Conservation (phyloP, 2,888 invertebrate genomes). For the Endotricha flammealis region DNA sequence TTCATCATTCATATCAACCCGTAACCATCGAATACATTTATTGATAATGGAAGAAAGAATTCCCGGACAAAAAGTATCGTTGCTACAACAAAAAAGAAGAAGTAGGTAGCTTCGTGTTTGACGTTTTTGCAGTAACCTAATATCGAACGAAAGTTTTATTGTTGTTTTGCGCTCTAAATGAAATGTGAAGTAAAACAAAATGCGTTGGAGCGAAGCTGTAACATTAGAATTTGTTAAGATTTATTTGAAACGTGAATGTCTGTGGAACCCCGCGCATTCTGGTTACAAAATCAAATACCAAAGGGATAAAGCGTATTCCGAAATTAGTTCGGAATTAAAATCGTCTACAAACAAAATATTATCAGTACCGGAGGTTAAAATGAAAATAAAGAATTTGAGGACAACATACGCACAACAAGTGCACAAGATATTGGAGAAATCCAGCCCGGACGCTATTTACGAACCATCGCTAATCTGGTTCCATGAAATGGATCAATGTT, state of each 20-base stretch:
- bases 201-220: conserved; percentile 49
- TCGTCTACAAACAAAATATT: conserved; percentile 29
- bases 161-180: no score
- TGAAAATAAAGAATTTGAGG: conserved; percentile 34
- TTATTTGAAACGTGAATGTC: conserved; percentile 42
- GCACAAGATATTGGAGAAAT: conserved; percentile 45
- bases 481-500: conserved; percentile 59
- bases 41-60: no score
- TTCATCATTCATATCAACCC: no score
- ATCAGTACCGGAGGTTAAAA: conserved; percentile 26
- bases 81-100: no score
- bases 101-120: no score
- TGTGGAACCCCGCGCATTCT: conserved; percentile 46
- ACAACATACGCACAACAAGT: conserved; percentile 37
- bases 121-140: no score
- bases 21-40: no score
- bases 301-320: conserved; percentile 33
- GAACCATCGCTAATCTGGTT: conserved; percentile 64
- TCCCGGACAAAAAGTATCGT: no score
- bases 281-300: conserved; percentile 38
- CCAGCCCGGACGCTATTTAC: conserved; percentile 52
- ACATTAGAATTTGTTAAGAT: conserved; percentile 50
- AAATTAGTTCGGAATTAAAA: conserved; percentile 30
- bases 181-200: conserved; percentile 13
- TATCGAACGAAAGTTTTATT: no score